Base-by-base conservation (phyloP, 1,140 invertebrate species). In the Drosophila saltans region DNA sequence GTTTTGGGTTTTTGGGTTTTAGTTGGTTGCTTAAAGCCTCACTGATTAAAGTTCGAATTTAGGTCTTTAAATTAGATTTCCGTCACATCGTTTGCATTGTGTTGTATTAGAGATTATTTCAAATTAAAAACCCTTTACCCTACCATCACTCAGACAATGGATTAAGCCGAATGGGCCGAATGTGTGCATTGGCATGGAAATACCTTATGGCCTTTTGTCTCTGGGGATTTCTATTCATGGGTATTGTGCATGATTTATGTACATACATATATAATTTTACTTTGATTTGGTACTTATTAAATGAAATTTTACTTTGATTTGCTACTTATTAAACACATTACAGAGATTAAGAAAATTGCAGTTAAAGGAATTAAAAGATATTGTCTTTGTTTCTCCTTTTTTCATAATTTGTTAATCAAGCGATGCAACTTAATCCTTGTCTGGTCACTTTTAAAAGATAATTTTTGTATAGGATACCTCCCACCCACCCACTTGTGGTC, bases 331-430 rank as follows among this genome's bases (percentile, higher is more conserved):
- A 36, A 36, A 36, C 33, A 36, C 6, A 36, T 36, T 0, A 30
- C 4, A 36, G 33, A 36, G 33, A 36, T 36, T 36, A 5, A 36
- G 6, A 4, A 36, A 36, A 36, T 36, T 36, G 33, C 33, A 36
- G 33, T 36, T 36, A 36, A 6, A 36, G 33, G 6, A 36, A 36
- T 2, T 4, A 30, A 30, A 30, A 30, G 28, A 30, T 30, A 30
- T 30, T 2, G 2, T 4, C 4, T 30, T 30, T 30, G 28, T 30
- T 30, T 16, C 16, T 16, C 16, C 0, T 30, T 30, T 30, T 30
- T 30, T 30, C 2, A 0, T 2, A 36, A 36, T 36, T 5, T 65
- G 69, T 66, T 76, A 88, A 82, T 86, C 82, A 75, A 78, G 48
- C 52, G 57, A 60, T 57, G 52, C 56, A 67, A 58, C 6, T 36